Evolutionary conservation across 2,888 invertebrate genomes (phyloP).

Genomic region (Anthophora plumipes): DNA sequence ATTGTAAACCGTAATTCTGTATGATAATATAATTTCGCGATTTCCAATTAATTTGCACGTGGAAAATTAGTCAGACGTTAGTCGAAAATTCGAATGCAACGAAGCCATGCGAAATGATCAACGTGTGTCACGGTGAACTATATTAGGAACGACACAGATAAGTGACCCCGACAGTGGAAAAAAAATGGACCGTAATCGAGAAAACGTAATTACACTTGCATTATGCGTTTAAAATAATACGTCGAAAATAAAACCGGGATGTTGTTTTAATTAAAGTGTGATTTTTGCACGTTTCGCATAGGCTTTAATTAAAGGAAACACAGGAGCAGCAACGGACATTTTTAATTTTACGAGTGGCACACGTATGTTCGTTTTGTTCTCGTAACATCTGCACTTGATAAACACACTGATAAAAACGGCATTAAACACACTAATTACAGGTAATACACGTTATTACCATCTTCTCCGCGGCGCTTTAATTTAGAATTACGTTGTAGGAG

Average conservation of each 20-base stretch:
- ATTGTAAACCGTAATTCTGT: not conserved
- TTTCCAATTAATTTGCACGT: too few relatives aligned
- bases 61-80: not conserved
- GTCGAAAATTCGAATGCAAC: not conserved
- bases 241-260: not conserved
- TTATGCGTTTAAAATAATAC: not conserved
- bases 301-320: slow-evolving; percentile 13
- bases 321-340: not conserved
- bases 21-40: not conserved
- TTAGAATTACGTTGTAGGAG: not conserved
- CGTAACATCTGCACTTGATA: not conserved
- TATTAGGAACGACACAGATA: not conserved
- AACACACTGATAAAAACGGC: slow-evolving; percentile 9
- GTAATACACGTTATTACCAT: slow-evolving; percentile 10
- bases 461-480: not conserved
- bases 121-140: not conserved
- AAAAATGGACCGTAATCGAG: not conserved
- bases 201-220: not conserved
- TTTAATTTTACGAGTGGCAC: not conserved
- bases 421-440: slow-evolving; percentile 24
- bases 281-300: not conserved
- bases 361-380: not conserved
- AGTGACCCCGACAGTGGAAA: not conserved
- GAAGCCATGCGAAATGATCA: not conserved
- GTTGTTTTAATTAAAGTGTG: slow-evolving; percentile 13